A percentile compares a stretch with the other conserved stretches of the same genome.
Conservation (phyloP, 2,797 vertebrate species). For the Sebastes miniatus region DNA sequence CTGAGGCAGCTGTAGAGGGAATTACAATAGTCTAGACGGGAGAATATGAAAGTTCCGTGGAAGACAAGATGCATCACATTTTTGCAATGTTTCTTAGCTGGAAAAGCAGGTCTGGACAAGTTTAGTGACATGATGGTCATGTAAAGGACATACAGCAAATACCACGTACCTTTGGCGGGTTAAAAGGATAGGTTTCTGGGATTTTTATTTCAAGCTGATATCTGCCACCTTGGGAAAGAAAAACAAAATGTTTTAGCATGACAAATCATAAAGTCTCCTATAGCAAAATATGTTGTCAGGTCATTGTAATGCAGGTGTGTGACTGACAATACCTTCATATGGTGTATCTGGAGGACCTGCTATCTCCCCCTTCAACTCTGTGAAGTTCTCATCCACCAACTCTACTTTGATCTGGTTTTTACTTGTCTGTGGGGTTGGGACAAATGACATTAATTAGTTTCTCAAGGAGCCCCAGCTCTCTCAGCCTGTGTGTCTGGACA, state of each 20-base stretch:
- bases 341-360: conserved; percentile 98
- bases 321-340: conserved; percentile 89
- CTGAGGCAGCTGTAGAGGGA: no score
- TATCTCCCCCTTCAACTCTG: conserved; percentile 98
- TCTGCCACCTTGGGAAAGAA: conserved; percentile 87
- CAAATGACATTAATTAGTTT: conserved; percentile 5
- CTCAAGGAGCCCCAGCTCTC: neutral
- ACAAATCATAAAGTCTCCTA: neutral
- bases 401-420: conserved; percentile 99
- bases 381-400: conserved; percentile 99
- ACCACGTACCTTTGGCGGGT: conserved; percentile 93
- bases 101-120: no score
- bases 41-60: no score
- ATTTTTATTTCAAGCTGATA: conserved; percentile 99
- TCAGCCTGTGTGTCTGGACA: neutral
- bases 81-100: no score
- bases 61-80: no score
- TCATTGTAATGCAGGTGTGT: neutral
- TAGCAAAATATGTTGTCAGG: neutral
- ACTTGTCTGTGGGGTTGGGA: conserved; percentile 87
- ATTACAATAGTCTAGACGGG: no score
- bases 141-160: neutral
- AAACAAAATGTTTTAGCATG: neutral
- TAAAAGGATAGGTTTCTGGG: conserved; percentile 99
- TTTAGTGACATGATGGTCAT: no score